Base-by-base conservation (phyloP, 2,797 vertebrate species). In the Eremophila alpestris region DNA sequence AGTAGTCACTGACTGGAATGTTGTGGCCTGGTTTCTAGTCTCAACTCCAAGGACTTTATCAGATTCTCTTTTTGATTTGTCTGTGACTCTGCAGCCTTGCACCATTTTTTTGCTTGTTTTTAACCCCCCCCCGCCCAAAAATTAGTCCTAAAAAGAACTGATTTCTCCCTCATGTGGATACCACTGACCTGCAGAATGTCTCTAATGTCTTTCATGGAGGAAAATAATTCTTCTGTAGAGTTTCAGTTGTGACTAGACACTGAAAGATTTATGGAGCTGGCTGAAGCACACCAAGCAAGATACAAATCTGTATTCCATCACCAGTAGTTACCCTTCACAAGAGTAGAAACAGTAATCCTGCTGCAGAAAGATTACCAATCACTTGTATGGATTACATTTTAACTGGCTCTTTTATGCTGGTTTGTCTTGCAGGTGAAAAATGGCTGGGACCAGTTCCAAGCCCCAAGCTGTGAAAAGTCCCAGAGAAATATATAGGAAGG, bases 381-480 rank as follows among this genome's bases (percentile, higher is more conserved):
- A 43, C 10, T 87, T 54, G 27, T 41, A 5, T 21, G 9, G 49
- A 54, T 79, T 76, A 43, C 45, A 63, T n/a, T 80, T 73, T 70
- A 90, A 88, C 45, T 68, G 56, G 62, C 63, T 91, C 38, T 87
- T 64, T 27, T 62, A 30, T 90, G 20, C 51, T 87, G 38, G 30
- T 87, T 90, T 86, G 51, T 87, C 45, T 92, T 98, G 71, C 95
- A 99, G 99, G 99, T 92, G 99, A 99, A 96, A 98, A 98, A 97
- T 99, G 99, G 99, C 82, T 98, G 64, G 99, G 99, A 80, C 99
- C 99, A 63, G 97, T 97, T 30, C 26, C 77, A 67, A 93, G 65
- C 21, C 26, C 97, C 76, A 97, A 83, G 86, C 75, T 97, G 60
- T 97, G 87, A 97, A 45, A 64, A 81, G 48, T 63, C 62, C 32